These are phyloP conservation scores for Dicrurus megarhynchus DNA, from an alignment of 2,113 vertebrate genomes.

Conservation along the genomic window DNA sequence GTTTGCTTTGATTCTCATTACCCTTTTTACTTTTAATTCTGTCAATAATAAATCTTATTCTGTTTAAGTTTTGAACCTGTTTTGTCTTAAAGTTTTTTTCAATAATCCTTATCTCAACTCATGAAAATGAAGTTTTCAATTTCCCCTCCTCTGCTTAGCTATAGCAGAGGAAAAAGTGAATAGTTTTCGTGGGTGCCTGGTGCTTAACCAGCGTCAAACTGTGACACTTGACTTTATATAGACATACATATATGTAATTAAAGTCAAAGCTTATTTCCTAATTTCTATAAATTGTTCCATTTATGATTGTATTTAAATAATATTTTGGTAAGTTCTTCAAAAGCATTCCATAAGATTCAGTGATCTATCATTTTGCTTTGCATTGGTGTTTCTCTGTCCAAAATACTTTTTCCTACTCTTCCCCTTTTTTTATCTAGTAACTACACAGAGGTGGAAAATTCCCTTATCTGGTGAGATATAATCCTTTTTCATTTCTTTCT, in stretches of 20 bases:
- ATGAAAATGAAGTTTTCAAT: too few species aligned
- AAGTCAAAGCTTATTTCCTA: background rate
- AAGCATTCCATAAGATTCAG: background rate
- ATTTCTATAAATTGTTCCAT: background rate
- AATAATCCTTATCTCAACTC: too few species aligned
- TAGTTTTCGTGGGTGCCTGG: too few species aligned
- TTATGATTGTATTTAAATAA: background rate
- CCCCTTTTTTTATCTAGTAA: background rate
- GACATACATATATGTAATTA: background rate
- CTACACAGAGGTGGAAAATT: background rate
- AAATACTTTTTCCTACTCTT: background rate
- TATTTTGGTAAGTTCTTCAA: background rate
- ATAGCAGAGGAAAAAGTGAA: too few species aligned
- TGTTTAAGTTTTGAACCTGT: too few species aligned
- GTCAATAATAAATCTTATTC: too few species aligned
- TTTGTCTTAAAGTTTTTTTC: too few species aligned
- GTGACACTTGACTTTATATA: background rate
- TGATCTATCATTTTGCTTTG: background rate
- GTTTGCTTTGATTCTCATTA: too few species aligned
- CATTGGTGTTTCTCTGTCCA: background rate
- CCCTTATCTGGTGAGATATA: background rate
- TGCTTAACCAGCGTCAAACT: too few species aligned
- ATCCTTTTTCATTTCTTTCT: background rate
- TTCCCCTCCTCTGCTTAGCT: too few species aligned
- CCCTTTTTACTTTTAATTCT: too few species aligned